Base-by-base conservation (phyloP, 2,797 vertebrate species). In the Sebastiscus albofasciatus region DNA sequence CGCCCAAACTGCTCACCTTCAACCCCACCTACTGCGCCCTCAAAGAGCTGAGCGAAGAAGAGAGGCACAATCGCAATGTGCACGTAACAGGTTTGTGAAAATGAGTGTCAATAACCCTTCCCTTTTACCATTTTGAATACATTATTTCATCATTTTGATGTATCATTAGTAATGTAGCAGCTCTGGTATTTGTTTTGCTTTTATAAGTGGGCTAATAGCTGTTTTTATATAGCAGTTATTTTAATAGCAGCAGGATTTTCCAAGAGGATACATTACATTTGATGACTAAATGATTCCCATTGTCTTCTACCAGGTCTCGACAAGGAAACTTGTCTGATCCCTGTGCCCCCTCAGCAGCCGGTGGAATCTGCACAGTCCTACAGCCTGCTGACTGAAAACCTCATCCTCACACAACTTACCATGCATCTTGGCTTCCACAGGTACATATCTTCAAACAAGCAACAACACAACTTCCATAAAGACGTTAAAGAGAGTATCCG, bases 301-400 rank as follows among this genome's bases (percentile, higher is more conserved):
- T 88, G 1, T 79, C n/a, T 77, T 56, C 4, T 55, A 85, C 24
- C 77, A 99, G 99, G 97, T 86, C 94, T 99, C 79, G 98, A 99
- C 75, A 99, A 98, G 88, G 99, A 99, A 94, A 99, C 99, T 0
- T 98, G 97, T 89, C 93, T 99, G 93, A 98, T 99, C 86, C 98
- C 99, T 2, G 39, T 93, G 20, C 85, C 93, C 52, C 94, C 96
- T n/a, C 97, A 97, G 64, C 97, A 97, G 83, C 95, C 94, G 3
- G 95, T 96, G 0, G 93, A 97, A 78, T 97, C 96, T 84, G 95
- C 96, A 0, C 97, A 96, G 90, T 98, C 95, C 77, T 99, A 98
- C 94, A 99, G 97, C 82, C 95, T 99, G 67, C 96, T 99, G 80
- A 99, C 99, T 0, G 98, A 99, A 92, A 99, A 99, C 93, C 96